Base-by-base conservation (phyloP, 2,113 vertebrate genomes). In the Alexandromys fortis region DNA sequence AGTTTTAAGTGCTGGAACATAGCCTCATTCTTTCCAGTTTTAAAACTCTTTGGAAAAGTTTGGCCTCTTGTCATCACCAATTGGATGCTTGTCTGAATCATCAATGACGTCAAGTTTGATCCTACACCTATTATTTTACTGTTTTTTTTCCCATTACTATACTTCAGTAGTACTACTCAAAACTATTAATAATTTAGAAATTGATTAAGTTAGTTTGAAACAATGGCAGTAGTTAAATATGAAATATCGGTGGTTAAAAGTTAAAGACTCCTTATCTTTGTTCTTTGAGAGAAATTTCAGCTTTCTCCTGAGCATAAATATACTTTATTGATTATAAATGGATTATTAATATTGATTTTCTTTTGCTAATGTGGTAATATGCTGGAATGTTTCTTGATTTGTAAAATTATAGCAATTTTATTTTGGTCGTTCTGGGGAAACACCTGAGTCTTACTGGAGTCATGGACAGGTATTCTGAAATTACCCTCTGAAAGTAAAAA, bases 21-120 rank as follows among this genome's bases (percentile, higher is more conserved):
- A 9, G 82, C 16, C 10, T 33, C 86, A 7, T 90, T 90, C 33
- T 86, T 96, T 47, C 42, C 17, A 76, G 24, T 67, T 90, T 85
- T 63, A 92, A 81, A 61, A 94, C 86, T 86, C 49, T 96, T 93
- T 58, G 30, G 14, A 79, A 75, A 94, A 87, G 22, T 95, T 96
- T 92, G 13, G 5, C 93, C 86, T 22, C 24, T 0, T 73, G 30
- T 83, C 19, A 85, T 89, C 28, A 82, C 17, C 92, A 88, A 0
- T 35, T 88, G 16, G 0, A 93, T 76, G 16, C 26, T 75, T 93
- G 61, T 65, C 33, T 83, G 55, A 35, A 30, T 75, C 21, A 72
- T 92, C 86, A 89, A n/a, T 73, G 72, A 86, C 13, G 19, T 67
- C 6, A 52, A 19, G 11, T 78, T 38, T 65, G 10, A n/a, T 49